Evolutionary conservation across 2,113 vertebrate species (phyloP), one percentile per base, ranked within the genome.

Genomic region (Equus przewalskii): DNA sequence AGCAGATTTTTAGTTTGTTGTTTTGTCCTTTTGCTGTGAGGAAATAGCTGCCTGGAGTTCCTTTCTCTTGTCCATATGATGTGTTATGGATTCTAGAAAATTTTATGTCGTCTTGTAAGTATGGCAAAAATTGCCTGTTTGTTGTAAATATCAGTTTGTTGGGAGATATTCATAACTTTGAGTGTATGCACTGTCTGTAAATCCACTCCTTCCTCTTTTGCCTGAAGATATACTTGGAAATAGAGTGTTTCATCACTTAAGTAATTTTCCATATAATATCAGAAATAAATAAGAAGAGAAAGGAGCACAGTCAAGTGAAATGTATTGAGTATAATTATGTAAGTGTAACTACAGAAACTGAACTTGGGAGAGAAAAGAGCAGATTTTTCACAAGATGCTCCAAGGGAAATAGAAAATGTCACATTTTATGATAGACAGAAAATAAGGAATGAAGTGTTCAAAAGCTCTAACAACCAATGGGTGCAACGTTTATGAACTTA

Each of bases 221-320:
- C 89, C 95, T 95, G 64, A 75, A 97, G 89, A 94, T 96, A 92
- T 58, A 89, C 72, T 97, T 96, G 67, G 79, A 90, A 97, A 96
- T 93, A 93, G 44, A 80, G 46, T 97, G 30, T 78, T 97, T 94
- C 41, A 89, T 96, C 64, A 90, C 64, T 94, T 95, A 95, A 96
- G 46, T 44, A 87, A 92, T 97, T 97, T 98, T 76, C 95, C 65
- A 94, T 49, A 96, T 96, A 95, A 92, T 98, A 92, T 87, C 73
- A 96, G 51, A 95, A 97, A 98, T 97, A 97, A 97, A 84, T 97
- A 91, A 92, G 30, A 79, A 65, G 56, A 91, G 92, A 95, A 90
- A 90, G 22, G 94, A 95, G 46, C 87, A 94, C 56, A 96, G 84
- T 91, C 46, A 70, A 96, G 28, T 75, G 51, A 89, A 96, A 95